Percentiles rank a stretch among this genome's conserved stretches.
Evolutionary conservation across 2,888 invertebrate genomes (phyloP).

Genomic region (Ethmia dodecea): DNA sequence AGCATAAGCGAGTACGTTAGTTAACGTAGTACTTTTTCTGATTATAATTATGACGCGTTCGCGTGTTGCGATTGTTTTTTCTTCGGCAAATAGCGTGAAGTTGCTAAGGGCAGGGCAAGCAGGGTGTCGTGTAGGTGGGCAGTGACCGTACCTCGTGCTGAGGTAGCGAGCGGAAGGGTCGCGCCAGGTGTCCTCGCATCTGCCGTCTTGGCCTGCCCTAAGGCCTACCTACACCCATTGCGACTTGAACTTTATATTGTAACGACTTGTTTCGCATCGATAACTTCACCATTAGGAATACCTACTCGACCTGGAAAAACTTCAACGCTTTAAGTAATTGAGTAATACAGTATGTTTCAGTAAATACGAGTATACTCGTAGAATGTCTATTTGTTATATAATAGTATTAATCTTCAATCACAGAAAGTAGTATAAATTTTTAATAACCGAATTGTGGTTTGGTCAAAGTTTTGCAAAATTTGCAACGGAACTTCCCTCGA

Average conservation of each 20-base stretch:
- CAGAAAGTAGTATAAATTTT: too few relatives aligned
- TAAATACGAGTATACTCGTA: too few relatives aligned
- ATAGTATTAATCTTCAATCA: too few relatives aligned
- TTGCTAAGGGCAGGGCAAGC: constrained; percentile 43
- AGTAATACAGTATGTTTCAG: too few relatives aligned
- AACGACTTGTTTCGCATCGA: constrained; percentile 53
- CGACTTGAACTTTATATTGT: constrained; percentile 30
- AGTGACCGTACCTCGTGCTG: constrained; percentile 54
- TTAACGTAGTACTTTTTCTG: constrained; percentile 47
- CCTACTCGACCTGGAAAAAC: too few relatives aligned
- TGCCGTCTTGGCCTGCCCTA: constrained; percentile 61
- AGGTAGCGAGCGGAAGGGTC: constrained; percentile 65
- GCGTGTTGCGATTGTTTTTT: constrained; percentile 62
- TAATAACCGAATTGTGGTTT: too few relatives aligned
- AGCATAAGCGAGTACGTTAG: constrained; percentile 27
- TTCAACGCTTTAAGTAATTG: too few relatives aligned
- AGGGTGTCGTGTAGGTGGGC: constrained; percentile 71
- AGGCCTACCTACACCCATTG: constrained; percentile 38
- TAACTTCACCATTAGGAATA: constrained; percentile 47
- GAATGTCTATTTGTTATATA: too few relatives aligned
- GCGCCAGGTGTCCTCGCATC: constrained; percentile 72
- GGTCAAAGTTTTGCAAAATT: constrained; percentile 23
- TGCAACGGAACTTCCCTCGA: constrained; percentile 24
- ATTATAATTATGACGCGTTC: constrained; percentile 53
- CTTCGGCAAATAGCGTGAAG: constrained; percentile 36